Percentiles rank a stretch among this genome's conserved stretches.
Conservation (phyloP, 1,140 invertebrate species). For the Aplysia californica region DNA sequence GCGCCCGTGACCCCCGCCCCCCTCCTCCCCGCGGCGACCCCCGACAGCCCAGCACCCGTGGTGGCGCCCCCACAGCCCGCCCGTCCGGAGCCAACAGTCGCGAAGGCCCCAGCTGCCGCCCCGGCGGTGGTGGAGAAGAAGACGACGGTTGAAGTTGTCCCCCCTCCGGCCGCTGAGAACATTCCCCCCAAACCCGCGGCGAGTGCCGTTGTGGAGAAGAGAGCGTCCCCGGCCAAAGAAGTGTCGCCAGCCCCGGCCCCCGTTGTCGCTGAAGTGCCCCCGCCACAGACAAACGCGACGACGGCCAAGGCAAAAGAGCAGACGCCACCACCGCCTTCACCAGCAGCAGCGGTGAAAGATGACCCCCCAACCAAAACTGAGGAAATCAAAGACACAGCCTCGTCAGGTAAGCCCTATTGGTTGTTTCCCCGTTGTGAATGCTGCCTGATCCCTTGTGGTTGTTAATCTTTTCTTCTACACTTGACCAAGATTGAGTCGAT, state of each 20-base stretch:
- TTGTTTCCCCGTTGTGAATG: no score
- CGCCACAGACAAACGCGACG: not conserved
- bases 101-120: no score
- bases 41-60: not conserved
- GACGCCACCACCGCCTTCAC: not conserved
- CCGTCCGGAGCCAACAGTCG: no score
- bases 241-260: not conserved
- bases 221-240: not conserved
- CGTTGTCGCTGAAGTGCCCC: no score
- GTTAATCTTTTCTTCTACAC: no score
- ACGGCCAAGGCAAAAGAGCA: not conserved
- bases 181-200: conserved; percentile 12
- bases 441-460: no score
- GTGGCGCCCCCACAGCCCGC: not conserved
- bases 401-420: not conserved
- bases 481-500: no score
- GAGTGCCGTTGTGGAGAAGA: not conserved
- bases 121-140: no score
- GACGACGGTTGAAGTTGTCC: no score
- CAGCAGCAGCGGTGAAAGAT: not conserved
- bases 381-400: not conserved
- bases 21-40: not conserved
- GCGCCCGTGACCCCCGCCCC: not conserved
- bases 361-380: not conserved
- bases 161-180: not conserved